Evolutionary conservation across 1,140 invertebrate genomes (phyloP), one percentile per base, ranked within the genome.

Genomic region (Triops longicaudatus): DNA sequence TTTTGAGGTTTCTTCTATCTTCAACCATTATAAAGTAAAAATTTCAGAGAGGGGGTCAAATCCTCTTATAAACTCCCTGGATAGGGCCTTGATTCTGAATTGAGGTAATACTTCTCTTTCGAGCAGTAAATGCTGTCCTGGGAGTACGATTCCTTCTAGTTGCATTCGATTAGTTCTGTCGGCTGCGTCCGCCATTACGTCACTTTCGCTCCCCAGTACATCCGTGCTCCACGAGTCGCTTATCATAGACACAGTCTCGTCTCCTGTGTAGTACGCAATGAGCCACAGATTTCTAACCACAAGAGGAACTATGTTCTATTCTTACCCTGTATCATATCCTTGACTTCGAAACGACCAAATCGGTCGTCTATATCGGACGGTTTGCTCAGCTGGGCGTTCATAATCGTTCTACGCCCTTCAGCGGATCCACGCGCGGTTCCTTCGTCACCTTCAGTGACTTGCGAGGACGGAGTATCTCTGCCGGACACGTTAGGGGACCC

Each of bases 341-440:
- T 95, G 42, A 98, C 95, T 82, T 97, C 96, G 85, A 99, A 99
- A 85, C 98, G 98, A 81, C 97, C 97, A 88, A 99, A 99, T 84
- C 98, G 97, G 79, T 99, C 97, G 81, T 98, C 96, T 77, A 99
- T 96, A 82, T 98, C 97, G 78, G 92, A 93, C 22, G 31, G 79
- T 71, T 22, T 74, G 26, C 44, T 73, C 44, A 42, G 76, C 74
- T 14, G 79, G 80, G 63, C 80, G 77, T 1, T 80, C 50, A 80
- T 73, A 31, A 73, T 42, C 43, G 42, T 42, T 50, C 31, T 43
- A n/a, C 78, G 78, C 73, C 73, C 79, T 85, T 84, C 77, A 82
- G 81, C 83, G 86, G 83, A 79, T 86, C 81, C 31, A 79, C 84
- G 79, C 5, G 82, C 82, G 73, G 78, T 85, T 71, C 86, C 85